Evolutionary conservation across 35 echinoderm and acorn worm genomes (phyloP).

Genomic region (Apostichopus parvimensis): DNA sequence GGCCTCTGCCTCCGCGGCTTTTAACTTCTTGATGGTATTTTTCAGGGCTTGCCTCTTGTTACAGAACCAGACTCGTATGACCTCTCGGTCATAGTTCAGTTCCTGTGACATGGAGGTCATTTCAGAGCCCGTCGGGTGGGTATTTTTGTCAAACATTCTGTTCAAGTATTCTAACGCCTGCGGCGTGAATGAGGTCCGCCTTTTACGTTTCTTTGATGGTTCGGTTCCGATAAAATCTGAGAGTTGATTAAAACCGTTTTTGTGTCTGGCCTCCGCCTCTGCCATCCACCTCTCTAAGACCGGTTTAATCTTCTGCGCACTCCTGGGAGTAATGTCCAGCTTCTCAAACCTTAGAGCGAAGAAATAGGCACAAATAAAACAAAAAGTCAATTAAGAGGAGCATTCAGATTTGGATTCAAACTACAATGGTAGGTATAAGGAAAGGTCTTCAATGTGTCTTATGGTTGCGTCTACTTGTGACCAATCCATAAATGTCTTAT

Average conservation of each 20-base stretch:
- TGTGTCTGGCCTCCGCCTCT: conserved; percentile 98
- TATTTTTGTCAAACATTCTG: conserved; percentile 95
- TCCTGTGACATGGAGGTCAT: conserved; percentile 92
- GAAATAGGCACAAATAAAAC: background rate
- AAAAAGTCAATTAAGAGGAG: too few relatives aligned
- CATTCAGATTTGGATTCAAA: too few relatives aligned
- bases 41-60: conserved; percentile 98
- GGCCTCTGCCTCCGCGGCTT: conserved; percentile 70
- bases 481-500: too few relatives aligned
- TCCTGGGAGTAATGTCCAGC: conserved; percentile 97
- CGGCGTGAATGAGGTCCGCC: conserved; percentile 99
- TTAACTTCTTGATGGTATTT: conserved; percentile 99
- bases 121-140: conserved; percentile 90
- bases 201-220: conserved; percentile 94
- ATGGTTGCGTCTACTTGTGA: too few relatives aligned
- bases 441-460: too few relatives aligned
- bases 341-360: conserved; percentile 86
- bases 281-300: conserved; percentile 98
- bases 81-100: conserved; percentile 94
- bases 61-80: conserved; percentile 98
- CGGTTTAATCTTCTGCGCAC: conserved; percentile 99
- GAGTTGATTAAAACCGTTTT: conserved; percentile 95
- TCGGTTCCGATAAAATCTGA: conserved; percentile 98
- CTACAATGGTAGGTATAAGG: too few relatives aligned
- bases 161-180: conserved; percentile 96